Conservation (phyloP, 2,113 vertebrate genomes). For the Halichoerus grypus region DNA sequence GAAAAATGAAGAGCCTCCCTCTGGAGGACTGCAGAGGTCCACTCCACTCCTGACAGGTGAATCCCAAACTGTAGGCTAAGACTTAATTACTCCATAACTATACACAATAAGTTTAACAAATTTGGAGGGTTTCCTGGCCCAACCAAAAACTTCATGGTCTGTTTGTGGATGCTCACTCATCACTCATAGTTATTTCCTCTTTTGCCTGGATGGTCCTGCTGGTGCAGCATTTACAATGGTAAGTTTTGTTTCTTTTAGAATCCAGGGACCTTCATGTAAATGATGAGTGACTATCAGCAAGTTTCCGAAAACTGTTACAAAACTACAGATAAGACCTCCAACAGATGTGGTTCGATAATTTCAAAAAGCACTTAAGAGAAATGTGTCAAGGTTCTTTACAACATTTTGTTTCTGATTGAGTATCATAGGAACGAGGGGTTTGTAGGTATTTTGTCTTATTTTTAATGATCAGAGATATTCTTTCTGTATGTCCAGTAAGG, state of each 20-base stretch:
- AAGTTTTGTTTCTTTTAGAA: not conserved
- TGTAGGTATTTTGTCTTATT: not conserved
- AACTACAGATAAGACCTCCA: not conserved
- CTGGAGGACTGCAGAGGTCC: not conserved
- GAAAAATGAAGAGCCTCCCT: not conserved
- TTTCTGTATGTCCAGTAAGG: not conserved
- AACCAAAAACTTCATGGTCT: not conserved
- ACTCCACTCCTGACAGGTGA: not conserved
- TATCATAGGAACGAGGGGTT: not conserved
- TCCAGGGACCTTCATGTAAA: not conserved
- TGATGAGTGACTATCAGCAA: not conserved
- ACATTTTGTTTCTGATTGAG: not conserved
- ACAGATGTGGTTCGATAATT: not conserved
- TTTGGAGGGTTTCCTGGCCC: not conserved
- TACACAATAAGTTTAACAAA: not conserved
- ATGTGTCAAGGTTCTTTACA: not conserved
- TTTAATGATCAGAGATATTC: not conserved
- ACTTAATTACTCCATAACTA: not conserved
- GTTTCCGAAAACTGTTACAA: slow-evolving; percentile 30
- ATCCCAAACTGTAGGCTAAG: not conserved
- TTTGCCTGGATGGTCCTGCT: not conserved
- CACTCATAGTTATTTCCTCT: not conserved
- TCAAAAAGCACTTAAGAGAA: not conserved
- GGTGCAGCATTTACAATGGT: not conserved
- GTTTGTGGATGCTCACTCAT: not conserved